Percentiles rank a stretch among this genome's conserved stretches.
Evolutionary conservation across 1,140 invertebrate species (phyloP).

Genomic region (Drosophila orena): DNA sequence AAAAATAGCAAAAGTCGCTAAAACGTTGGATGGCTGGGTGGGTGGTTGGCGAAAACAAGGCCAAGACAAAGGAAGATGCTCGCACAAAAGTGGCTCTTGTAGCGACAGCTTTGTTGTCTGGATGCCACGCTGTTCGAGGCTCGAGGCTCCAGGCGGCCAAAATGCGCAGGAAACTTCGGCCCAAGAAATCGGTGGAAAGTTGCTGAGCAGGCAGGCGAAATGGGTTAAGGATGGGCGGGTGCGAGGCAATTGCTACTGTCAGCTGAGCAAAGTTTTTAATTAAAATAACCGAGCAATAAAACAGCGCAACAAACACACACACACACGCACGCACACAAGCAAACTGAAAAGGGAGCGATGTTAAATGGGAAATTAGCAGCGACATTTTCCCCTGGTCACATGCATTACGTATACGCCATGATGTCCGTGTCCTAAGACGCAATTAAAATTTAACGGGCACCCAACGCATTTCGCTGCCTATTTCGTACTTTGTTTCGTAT

Average conservation of each 20-base stretch:
- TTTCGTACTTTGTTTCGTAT: slow-evolving; percentile 29
- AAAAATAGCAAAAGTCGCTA: slow-evolving; percentile 76
- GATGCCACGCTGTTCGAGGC: slow-evolving; percentile 40
- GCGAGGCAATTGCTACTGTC: slow-evolving; percentile 65
- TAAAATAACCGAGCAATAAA: slow-evolving; percentile 82
- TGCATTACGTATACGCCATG: slow-evolving; percentile 52
- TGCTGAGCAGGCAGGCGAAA: background rate
- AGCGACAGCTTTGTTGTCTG: slow-evolving; percentile 66
- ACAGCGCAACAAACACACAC: slow-evolving; percentile 53
- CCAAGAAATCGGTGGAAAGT: background rate
- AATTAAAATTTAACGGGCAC: slow-evolving; percentile 74
- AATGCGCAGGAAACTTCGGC: slow-evolving; percentile 59
- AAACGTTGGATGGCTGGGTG: too few relatives aligned
- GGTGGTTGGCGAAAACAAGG: slow-evolving; percentile 4
- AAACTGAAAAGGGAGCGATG: background rate
- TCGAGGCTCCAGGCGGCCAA: slow-evolving; percentile 13
- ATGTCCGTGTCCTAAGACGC: slow-evolving; percentile 41
- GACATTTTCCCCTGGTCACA: slow-evolving; percentile 51
- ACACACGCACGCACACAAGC: background rate
- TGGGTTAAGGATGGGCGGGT: too few relatives aligned
- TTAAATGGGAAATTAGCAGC: slow-evolving; percentile 61
- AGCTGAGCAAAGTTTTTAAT: slow-evolving; percentile 77
- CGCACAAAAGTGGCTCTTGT: slow-evolving; percentile 69
- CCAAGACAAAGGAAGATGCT: slow-evolving; percentile 53
- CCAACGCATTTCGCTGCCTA: slow-evolving; percentile 34